Conservation (phyloP, 2,113 vertebrate species). For the Tringa solitaria region DNA sequence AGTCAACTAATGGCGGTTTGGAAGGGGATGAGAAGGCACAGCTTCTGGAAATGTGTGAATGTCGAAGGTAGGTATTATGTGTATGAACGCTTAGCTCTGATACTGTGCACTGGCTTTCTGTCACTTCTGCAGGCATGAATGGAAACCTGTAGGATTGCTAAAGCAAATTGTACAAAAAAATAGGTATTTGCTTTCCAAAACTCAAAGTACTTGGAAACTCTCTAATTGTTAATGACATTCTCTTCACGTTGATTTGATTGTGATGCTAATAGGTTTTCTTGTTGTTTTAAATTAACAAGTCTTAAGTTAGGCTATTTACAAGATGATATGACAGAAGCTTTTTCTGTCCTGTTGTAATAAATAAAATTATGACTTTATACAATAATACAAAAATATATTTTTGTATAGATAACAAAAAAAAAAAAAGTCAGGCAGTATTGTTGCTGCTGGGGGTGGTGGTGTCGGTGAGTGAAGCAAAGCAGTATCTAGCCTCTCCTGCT, state of each 20-base stretch:
- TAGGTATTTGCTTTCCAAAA: not conserved
- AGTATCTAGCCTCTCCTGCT: not conserved
- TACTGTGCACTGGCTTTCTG: not conserved
- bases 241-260: not conserved
- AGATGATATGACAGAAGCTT: not conserved
- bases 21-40: constrained; percentile 21
- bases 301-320: not conserved
- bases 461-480: not conserved
- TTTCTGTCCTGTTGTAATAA: not conserved
- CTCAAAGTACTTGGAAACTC: not conserved
- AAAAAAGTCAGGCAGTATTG: not conserved
- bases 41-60: constrained; percentile 57
- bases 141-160: not conserved
- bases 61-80: constrained; percentile 59
- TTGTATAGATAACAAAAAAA: not conserved
- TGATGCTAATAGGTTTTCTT: not conserved
- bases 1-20: not conserved
- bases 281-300: not conserved
- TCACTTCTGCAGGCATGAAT: not conserved
- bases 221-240: not conserved
- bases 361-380: not conserved
- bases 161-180: not conserved
- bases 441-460: not conserved
- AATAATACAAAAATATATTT: not conserved
- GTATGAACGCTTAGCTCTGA: not conserved